Evolutionary conservation across 2,888 invertebrate species (phyloP), one percentile per base, ranked within the genome.

Genomic region (Ptychoptera contaminata): DNA sequence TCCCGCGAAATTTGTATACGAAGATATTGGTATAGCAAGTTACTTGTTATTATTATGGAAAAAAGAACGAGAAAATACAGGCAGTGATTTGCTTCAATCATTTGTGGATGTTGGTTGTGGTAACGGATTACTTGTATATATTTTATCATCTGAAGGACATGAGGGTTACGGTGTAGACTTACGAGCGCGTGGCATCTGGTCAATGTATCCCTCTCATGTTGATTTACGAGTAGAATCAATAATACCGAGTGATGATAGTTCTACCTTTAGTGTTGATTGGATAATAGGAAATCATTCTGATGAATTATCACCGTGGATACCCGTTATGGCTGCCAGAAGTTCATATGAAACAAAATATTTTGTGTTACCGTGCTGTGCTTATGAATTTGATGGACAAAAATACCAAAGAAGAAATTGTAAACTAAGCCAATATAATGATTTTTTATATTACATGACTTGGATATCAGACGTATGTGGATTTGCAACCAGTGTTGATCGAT

Each of bases 231-330:
- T 76, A 51, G 68, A 63, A 54, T 72, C 77, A 3, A 72, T 90
- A 44, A 72, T 73, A 46, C 86, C 86, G 40, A 79, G 79, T 9
- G 73, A 78, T 49, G 60, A 72, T 42, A 71, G 71, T 37, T 87
- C 14, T 5, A 36, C 12, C 2, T 36, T 82, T 56, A 75, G 80
- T 8, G 73, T 72, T 29, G 84, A 91, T 57, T 94, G 94, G 93
- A 67, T 98, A 42, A 92, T 98, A 60, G 98, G 97, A 43, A 98
- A 98, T 67, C 98, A 98, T 69, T 93, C 94, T 11, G 98, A 98
- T 70, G 97, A 98, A 62, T 67, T 98, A n/a, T 96, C 97, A 8
- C 94, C 96, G 1, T 98, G 97, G 97, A 80, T 98, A 55, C 93
- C 97, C 15, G 80, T 96, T 1, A 79, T 97, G 54, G 83, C 96